Base-by-base conservation (phyloP, 2,113 vertebrate genomes). In the Suncus etruscus region DNA sequence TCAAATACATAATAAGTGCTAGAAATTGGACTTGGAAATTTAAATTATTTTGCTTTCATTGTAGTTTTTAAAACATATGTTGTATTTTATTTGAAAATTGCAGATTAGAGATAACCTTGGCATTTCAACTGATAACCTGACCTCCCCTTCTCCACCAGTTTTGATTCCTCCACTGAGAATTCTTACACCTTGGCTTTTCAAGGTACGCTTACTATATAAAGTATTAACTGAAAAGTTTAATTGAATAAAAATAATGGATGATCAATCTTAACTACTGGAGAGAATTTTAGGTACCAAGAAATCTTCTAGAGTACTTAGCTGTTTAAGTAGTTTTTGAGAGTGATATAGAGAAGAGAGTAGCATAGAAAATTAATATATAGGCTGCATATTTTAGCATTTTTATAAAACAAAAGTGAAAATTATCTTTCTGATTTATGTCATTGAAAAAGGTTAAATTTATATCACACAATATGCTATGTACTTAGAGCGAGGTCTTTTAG, bases 61-160 rank as follows among this genome's bases (percentile, higher is more conserved):
- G 27, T 69, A 31, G 29, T n/a, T 31, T 31, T n/a, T 3, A 31
- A n/a, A 31, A 69, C 27, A 74, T 22, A 80, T 94, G 16, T 95
- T 94, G 47, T 51, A 3, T 94, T 97, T 94, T 96, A 32, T 96
- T 98, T 90, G 93, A 97, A 97, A 93, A 97, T 96, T 93, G 10
- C 97, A 99, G 99, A 99, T 99, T 94, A 98, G 99, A 98, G 99
- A 99, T 98, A 99, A 99, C 97, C 98, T 99, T 91, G 99, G 99
- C 89, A 99, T 99, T 98, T 99, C 99, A 95, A 97, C 98, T 83
- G 99, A 99, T 98, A 99, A 99, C 94, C 98, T 99, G 94, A 98
- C 98, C 0, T 99, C 99, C 91, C 99, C 99, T 6, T 98, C 98
- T 61, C 99, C 99, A 61, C 99, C 99, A 68, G 97, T 98, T 96